Conservation (phyloP, 2,797 vertebrate genomes). For the Ceryle rudis region DNA sequence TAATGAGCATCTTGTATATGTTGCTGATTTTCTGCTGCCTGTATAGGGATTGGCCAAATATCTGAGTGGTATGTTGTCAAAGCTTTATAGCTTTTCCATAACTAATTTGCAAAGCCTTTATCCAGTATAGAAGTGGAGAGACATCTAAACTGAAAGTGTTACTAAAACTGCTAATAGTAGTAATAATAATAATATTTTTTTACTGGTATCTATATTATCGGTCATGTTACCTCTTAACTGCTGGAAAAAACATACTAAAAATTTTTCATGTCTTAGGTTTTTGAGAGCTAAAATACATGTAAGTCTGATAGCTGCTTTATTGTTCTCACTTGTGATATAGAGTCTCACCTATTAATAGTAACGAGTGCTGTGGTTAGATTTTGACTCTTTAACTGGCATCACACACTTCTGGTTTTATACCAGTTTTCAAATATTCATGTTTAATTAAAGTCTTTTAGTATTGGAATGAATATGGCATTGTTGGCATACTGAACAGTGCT, state of each 20-base stretch:
- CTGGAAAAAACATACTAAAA: constrained; percentile 31
- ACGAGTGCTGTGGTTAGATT: constrained; percentile 17
- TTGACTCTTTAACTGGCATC: background rate
- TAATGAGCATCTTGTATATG: constrained; percentile 14
- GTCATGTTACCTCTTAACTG: background rate
- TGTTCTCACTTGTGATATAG: background rate
- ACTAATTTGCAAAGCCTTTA: constrained; percentile 18
- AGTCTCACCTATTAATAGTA: constrained; percentile 15
- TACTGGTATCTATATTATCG: background rate
- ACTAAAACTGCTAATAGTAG: constrained; percentile 41
- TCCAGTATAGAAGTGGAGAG: background rate
- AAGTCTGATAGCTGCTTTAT: background rate
- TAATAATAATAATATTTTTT: background rate
- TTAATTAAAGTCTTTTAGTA: background rate
- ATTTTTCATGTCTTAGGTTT: background rate
- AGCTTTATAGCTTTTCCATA: constrained; percentile 10
- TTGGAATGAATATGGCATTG: background rate
- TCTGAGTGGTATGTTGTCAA: constrained; percentile 40
- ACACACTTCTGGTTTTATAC: background rate
- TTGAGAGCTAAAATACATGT: background rate
- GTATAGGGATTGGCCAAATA: constrained; percentile 21
- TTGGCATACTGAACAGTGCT: background rate
- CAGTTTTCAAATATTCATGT: background rate
- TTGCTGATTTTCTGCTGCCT: constrained; percentile 52
- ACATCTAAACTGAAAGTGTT: constrained; percentile 30